Evolutionary conservation across 1,140 invertebrate genomes (phyloP), one percentile per base, ranked within the genome.

Genomic region (Apis dorsata): DNA sequence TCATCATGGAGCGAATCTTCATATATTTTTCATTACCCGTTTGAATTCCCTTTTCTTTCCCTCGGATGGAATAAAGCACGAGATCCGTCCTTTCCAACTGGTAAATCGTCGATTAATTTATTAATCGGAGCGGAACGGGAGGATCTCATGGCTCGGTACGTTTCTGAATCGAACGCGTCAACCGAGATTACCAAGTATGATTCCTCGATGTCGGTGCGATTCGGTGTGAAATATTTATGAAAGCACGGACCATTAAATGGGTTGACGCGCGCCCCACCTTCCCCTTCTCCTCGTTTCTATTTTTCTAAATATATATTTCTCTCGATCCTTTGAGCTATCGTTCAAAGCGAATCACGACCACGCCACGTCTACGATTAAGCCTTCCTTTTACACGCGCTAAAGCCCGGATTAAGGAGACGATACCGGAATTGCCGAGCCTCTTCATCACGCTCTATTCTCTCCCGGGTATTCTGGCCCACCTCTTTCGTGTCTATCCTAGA

Each of bases 291-390:
- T 4, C 13, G 15, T 21, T 8, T 13, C 49, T 44, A 11, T n/a
- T 53, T 5, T 49, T 24, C 51, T 21, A 17, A 21, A 55, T 65
- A 72, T 53, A 51, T 83, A 85, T 69, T 85, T 85, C 88, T 85
- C 80, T 75, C 63, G 62, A 60, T 84, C 91, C 91, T 93, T 93
- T 93, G 92, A 92, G 92, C 92, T 93, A 92, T 92, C 92, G 92
- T 93, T 93, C 91, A 92, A 92, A 91, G 91, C 91, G 90, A 93
- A 93, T 93, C 91, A 92, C 87, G 91, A 88, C 81, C 82, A 86
- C 85, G 83, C 85, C 83, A 75, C 85, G 86, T 80, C 83, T 59
- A 75, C 87, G 85, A 91, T 91, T 91, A 91, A 91, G 90, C 90
- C 90, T 91, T 89, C 90, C 89, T 90, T 90, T 87, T 91, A 92